These are phyloP conservation scores for Ophion ventricosus DNA, from an alignment of 2,888 invertebrate species.

Conservation along the genomic window DNA sequence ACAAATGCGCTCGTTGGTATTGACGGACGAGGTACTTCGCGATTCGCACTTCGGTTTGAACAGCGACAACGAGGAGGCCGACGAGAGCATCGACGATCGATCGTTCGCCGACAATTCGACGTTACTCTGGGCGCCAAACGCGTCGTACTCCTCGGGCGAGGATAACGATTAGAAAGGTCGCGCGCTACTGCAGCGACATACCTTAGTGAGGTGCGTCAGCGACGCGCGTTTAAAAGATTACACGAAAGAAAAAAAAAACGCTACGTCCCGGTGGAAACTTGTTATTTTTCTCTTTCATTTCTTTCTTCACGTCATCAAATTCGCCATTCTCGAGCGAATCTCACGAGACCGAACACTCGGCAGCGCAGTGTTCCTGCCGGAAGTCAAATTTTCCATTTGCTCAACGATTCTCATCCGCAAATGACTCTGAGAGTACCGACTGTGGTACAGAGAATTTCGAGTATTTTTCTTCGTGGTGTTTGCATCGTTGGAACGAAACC, in stretches of 20 bases:
- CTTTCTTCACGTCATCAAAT: background rate
- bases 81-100: slow-evolving; percentile 75
- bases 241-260: background rate
- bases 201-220: background rate
- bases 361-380: background rate
- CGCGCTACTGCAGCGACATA: background rate
- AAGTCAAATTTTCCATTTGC: slow-evolving; percentile 6
- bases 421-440: background rate
- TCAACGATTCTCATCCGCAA: background rate
- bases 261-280: background rate
- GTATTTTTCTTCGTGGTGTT: background rate
- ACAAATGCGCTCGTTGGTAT: slow-evolving; percentile 81
- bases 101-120: slow-evolving; percentile 74
- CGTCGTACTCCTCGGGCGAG: slow-evolving; percentile 62
- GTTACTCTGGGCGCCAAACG: slow-evolving; percentile 69
- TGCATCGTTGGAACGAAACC: background rate
- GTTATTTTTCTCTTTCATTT: background rate
- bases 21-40: slow-evolving; percentile 72
- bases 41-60: slow-evolving; percentile 72
- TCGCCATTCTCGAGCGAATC: background rate
- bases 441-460: background rate
- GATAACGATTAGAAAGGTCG: slow-evolving; percentile 61
- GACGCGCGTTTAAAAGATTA: background rate
- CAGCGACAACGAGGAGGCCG: slow-evolving; percentile 75
- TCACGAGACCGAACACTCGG: background rate